Evolutionary conservation across 2,797 vertebrate species (phyloP).

Genomic region (Limnodromus scolopaceus): DNA sequence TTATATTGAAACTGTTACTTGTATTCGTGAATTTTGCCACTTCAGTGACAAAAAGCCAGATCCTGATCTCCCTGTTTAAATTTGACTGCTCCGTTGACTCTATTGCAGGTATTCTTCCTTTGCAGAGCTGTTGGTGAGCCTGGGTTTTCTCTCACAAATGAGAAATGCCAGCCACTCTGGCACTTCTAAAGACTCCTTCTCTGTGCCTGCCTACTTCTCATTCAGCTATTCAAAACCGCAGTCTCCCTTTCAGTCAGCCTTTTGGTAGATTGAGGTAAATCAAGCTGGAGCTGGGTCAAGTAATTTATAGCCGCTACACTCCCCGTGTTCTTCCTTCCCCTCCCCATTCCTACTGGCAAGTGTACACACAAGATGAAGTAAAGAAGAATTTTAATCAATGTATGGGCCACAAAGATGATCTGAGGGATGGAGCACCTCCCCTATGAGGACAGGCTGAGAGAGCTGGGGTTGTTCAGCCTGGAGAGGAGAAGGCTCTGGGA

Average conservation of each 20-base stretch:
- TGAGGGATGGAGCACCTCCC: no score
- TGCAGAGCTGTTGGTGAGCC: neutral
- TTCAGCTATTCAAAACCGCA: neutral
- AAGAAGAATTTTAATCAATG: neutral
- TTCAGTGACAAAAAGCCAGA: neutral
- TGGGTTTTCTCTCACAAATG: neutral
- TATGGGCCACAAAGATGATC: no score
- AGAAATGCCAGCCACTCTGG: neutral
- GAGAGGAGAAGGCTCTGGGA: no score
- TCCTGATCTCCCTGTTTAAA: neutral
- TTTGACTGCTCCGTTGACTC: neutral
- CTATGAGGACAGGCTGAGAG: no score
- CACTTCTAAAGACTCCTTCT: neutral
- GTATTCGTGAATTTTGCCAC: neutral
- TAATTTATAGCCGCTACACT: neutral
- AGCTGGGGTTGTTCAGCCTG: no score
- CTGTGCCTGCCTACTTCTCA: neutral
- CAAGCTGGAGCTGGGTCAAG: neutral
- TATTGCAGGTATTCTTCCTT: neutral
- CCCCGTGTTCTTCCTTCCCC: neutral
- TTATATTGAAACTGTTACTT: neutral
- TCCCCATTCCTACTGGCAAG: neutral
- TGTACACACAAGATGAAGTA: neutral
- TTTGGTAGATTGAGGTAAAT: neutral
- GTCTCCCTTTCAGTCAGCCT: neutral